Evolutionary conservation across 2,888 invertebrate species (phyloP), one percentile per base, ranked within the genome.

Genomic region (Trisateles emortualis): DNA sequence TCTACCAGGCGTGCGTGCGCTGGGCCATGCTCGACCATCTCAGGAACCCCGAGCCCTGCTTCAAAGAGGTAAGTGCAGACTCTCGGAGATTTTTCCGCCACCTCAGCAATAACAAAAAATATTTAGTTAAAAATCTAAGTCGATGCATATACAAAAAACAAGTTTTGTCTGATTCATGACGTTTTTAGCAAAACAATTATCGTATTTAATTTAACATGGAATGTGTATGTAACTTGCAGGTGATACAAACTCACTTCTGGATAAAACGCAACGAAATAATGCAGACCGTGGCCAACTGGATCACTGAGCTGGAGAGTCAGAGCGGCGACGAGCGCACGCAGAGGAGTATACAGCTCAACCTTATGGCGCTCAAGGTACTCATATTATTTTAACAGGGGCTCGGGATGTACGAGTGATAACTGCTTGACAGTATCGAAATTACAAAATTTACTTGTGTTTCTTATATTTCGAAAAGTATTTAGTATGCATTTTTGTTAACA

Each of bases 11-110:
- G 8, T 98, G 97, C 67, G 98, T 97, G 62, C 96, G 97, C 82
- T 99, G 98, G 98, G 98, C 98, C 64, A 98, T 99, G 98, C 94
- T 99, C 61, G 98, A 99, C 89, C 98, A 98, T 86, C 95, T 99
- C 68, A 93, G 96, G 55, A 96, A 96, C 89, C 98, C 98, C 3
- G 97, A 97, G 82, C 96, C 97, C 33, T 98, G 98, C 90, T 98
- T 99, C 86, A 96, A 96, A 88, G 97, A 98, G 92, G 97, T 96
- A 70, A n/a, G n/a, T n/a, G n/a, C n/a, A n/a, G n/a, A n/a, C n/a
- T n/a, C n/a, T n/a, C n/a, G n/a, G n/a, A n/a, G n/a, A n/a, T n/a
- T n/a, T n/a, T n/a, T n/a, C n/a, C 1, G 3, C 6, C 0, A 10
- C 33, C n/a, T 13, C 33, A 33, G 11, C 14, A 3, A 32, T 2